phyloP scores from a whole-genome alignment of 2,888 invertebrate species.

The Bruchidius siliquastri region DNA sequence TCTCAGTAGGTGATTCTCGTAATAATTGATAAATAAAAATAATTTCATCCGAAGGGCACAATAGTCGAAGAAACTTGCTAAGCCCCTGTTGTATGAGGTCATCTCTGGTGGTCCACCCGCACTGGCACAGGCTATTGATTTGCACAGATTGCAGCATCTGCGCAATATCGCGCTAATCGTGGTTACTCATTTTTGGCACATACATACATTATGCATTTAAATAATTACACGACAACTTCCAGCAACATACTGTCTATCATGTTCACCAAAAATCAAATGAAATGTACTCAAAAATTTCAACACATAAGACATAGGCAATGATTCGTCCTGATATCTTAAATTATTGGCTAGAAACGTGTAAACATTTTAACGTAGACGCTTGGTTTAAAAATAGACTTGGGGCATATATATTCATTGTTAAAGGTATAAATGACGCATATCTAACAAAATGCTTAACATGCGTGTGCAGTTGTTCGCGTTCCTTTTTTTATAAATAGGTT shows the following conservation, averaged over 20 bases:
- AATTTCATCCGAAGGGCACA: too few relatives aligned
- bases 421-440: neutral
- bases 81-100: too few relatives aligned
- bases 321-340: too few relatives aligned
- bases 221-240: neutral
- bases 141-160: neutral
- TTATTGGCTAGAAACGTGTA: neutral
- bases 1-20: too few relatives aligned
- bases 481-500: neutral
- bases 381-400: neutral
- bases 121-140: neutral
- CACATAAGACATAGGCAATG: neutral
- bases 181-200: neutral
- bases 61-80: too few relatives aligned
- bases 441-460: neutral
- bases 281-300: neutral
- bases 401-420: neutral
- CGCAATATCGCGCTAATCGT: neutral
- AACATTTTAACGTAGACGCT: neutral
- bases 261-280: neutral
- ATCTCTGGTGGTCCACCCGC: neutral
- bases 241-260: neutral
- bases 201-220: neutral
- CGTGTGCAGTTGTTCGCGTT: neutral
- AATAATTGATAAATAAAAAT: too few relatives aligned